Percentiles rank a stretch among this genome's conserved stretches.
phyloP scores from a whole-genome alignment of 2,797 vertebrate genomes.

The Labeo calbasu region DNA sequence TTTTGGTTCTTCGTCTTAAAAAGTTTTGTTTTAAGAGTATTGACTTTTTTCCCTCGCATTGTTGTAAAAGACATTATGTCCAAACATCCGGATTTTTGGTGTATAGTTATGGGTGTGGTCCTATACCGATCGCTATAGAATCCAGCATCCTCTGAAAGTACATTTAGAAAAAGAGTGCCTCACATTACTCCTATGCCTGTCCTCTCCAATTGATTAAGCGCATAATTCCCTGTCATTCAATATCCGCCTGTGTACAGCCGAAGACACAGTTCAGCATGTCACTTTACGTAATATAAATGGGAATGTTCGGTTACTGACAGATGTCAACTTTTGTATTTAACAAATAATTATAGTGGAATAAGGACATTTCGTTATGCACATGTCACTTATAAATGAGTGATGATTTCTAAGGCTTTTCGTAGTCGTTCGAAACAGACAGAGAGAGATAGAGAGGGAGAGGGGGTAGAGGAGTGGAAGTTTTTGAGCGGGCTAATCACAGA shows the following conservation, averaged over 20 bases:
- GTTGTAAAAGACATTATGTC: not conserved
- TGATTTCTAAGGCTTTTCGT: constrained; percentile 59
- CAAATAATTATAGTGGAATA: constrained; percentile 65
- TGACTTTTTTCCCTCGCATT: not conserved
- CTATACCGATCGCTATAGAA: not conserved
- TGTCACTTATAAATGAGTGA: constrained; percentile 63
- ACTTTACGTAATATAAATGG: constrained; percentile 58
- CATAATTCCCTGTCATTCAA: constrained; percentile 64
- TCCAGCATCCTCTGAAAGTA: constrained; percentile 16
- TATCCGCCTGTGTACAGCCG: constrained; percentile 58
- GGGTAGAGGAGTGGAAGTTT: constrained; percentile 63
- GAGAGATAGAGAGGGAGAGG: constrained; percentile 45
- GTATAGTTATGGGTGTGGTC: constrained; percentile 23
- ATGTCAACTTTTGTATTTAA: constrained; percentile 66
- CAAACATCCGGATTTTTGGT: not conserved
- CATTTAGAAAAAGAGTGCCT: constrained; percentile 43
- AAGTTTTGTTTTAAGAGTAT: not conserved
- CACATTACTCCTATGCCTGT: constrained; percentile 62
- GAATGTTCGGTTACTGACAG: constrained; percentile 64
- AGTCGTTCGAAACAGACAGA: constrained; percentile 44
- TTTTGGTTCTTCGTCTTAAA: not conserved
- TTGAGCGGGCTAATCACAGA: constrained; percentile 70
- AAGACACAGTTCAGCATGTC: constrained; percentile 64
- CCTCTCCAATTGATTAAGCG: constrained; percentile 63
- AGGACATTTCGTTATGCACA: constrained; percentile 63